phyloP scores from a whole-genome alignment of 2,797 vertebrate species.

The Spheniscus humboldti region DNA sequence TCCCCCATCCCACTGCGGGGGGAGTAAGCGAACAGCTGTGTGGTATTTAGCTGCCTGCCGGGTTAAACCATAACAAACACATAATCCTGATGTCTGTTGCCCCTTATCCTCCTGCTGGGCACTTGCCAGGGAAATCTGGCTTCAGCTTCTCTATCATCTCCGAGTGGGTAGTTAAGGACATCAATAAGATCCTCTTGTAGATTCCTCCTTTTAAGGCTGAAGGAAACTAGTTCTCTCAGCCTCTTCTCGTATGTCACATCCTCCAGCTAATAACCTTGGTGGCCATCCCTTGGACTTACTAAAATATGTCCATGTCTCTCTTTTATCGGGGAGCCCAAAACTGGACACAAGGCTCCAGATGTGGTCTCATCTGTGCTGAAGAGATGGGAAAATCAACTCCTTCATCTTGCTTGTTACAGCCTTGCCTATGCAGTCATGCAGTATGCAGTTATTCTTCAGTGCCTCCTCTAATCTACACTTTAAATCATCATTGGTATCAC shows the following conservation, averaged over 20 bases:
- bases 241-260: not conserved
- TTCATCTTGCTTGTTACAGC: not conserved
- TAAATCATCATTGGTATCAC: not conserved
- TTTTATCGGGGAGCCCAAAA: not conserved
- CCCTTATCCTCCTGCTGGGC: not conserved
- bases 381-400: not conserved
- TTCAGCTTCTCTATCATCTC: not conserved
- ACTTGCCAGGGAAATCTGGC: not conserved
- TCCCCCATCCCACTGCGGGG: too few species aligned
- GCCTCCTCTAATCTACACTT: not conserved
- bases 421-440: not conserved
- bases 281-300: not conserved
- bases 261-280: not conserved
- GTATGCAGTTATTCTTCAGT: not conserved
- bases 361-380: not conserved
- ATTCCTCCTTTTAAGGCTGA: not conserved
- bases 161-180: not conserved
- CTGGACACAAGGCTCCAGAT: not conserved
- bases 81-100: not conserved
- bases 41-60: too few species aligned
- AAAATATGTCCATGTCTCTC: not conserved
- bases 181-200: not conserved
- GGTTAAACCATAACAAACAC: too few species aligned
- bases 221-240: not conserved
- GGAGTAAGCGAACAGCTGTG: too few species aligned